phyloP scores from a whole-genome alignment of 2,888 invertebrate species.

The Eurytoma californica region DNA sequence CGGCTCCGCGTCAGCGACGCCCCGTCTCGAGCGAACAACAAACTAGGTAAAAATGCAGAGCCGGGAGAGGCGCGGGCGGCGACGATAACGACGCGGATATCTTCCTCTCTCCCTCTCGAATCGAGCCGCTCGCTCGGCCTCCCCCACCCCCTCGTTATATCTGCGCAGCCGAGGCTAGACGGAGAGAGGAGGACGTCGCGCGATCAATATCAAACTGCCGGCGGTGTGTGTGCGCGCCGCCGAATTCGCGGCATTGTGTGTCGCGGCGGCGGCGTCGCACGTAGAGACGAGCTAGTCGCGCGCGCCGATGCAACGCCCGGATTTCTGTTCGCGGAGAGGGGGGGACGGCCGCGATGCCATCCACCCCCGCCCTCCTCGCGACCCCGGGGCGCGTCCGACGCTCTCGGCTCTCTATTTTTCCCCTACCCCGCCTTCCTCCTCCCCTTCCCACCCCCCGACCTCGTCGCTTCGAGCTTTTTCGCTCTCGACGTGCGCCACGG shows the following conservation, averaged over 20 bases:
- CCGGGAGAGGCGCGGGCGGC: background rate
- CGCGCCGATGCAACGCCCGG: constrained; percentile 31
- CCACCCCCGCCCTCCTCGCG: background rate
- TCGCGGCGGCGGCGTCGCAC: constrained; percentile 28
- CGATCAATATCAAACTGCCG: constrained; percentile 56
- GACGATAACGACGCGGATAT: constrained; percentile 46
- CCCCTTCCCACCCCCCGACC: too few species aligned
- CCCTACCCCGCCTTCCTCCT: too few species aligned
- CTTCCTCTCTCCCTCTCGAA: constrained; percentile 29
- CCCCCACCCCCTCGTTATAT: constrained; percentile 47
- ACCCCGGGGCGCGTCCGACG: constrained; percentile 8
- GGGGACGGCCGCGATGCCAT: background rate
- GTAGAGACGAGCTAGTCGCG: background rate
- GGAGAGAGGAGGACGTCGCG: constrained; percentile 13
- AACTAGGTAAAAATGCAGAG: constrained; percentile 17
- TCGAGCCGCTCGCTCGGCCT: constrained; percentile 15
- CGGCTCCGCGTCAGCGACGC: too few species aligned
- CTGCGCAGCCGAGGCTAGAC: constrained; percentile 31
- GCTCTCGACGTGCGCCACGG: too few species aligned
- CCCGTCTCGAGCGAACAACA: too few species aligned
- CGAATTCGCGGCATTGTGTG: constrained; percentile 52
- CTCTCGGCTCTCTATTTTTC: background rate
- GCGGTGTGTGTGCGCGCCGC: constrained; percentile 15
- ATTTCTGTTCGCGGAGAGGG: background rate
- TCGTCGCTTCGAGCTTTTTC: too few species aligned